Conservation (phyloP, 2,797 vertebrate species). For the Pangasius larnaudii region DNA sequence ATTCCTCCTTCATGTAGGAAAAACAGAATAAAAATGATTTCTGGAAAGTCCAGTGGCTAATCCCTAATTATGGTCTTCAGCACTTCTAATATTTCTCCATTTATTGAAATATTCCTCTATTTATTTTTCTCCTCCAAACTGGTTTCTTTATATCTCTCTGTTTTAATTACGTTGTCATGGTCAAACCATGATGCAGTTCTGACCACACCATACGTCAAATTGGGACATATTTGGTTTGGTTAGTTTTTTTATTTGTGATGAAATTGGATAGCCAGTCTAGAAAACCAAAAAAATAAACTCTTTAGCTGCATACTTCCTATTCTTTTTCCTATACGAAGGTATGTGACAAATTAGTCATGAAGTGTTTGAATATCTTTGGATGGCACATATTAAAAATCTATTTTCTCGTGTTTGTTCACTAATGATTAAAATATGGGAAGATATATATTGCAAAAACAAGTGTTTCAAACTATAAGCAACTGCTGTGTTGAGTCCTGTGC, state of each 20-base stretch:
- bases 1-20: neutral
- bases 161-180: neutral
- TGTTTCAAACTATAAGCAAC: neutral
- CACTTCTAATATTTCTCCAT: slow-evolving; percentile 21
- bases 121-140: neutral
- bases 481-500: neutral
- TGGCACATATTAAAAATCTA: neutral
- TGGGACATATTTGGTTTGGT: neutral
- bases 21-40: neutral
- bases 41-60: slow-evolving; percentile 29
- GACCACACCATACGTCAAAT: neutral
- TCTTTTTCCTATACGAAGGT: neutral
- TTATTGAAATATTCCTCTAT: slow-evolving; percentile 17
- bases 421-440: neutral
- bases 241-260: neutral
- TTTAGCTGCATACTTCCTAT: neutral
- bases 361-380: neutral
- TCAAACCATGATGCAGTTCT: slow-evolving; percentile 1
- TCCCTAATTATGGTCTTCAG: slow-evolving; percentile 28
- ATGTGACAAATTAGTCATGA: too few relatives aligned
- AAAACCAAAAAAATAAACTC: neutral
- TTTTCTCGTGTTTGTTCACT: too few relatives aligned
- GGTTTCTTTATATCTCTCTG: neutral
- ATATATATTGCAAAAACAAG: neutral
- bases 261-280: neutral